phyloP scores from a whole-genome alignment of 2,797 vertebrate genomes.

The Mus caroli region DNA sequence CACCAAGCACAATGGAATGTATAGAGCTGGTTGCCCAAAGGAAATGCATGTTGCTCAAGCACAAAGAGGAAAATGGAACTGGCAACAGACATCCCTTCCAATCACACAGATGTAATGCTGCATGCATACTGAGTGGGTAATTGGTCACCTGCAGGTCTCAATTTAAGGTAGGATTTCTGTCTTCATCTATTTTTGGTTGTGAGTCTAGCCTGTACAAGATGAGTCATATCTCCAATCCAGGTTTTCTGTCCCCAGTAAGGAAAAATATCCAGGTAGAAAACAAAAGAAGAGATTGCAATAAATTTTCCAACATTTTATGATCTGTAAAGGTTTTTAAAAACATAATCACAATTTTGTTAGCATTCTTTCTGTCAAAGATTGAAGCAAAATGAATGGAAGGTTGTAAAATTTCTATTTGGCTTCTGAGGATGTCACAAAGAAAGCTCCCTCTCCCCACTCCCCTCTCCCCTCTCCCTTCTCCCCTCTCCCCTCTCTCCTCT shows the following conservation, averaged over 20 bases:
- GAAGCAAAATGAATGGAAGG: not conserved
- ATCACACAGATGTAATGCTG: not conserved
- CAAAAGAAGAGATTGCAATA: constrained; percentile 31
- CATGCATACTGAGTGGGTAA: not conserved
- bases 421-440: not conserved
- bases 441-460: not conserved
- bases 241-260: not conserved
- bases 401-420: not conserved
- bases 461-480: too few relatives aligned
- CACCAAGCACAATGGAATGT: not conserved
- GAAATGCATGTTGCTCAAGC: not conserved
- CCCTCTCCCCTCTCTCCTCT: too few relatives aligned
- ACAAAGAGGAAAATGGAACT: not conserved
- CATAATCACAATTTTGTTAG: constrained; percentile 51
- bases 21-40: not conserved
- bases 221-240: not conserved
- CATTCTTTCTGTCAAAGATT: not conserved
- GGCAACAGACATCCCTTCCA: not conserved
- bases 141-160: not conserved
- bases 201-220: not conserved
- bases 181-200: not conserved
- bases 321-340: constrained; percentile 30
- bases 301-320: constrained; percentile 9
- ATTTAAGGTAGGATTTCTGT: constrained; percentile 27
- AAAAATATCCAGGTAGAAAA: constrained; percentile 39